Conservation (phyloP, 2,888 invertebrate genomes). For the Matsumyia berberina region DNA sequence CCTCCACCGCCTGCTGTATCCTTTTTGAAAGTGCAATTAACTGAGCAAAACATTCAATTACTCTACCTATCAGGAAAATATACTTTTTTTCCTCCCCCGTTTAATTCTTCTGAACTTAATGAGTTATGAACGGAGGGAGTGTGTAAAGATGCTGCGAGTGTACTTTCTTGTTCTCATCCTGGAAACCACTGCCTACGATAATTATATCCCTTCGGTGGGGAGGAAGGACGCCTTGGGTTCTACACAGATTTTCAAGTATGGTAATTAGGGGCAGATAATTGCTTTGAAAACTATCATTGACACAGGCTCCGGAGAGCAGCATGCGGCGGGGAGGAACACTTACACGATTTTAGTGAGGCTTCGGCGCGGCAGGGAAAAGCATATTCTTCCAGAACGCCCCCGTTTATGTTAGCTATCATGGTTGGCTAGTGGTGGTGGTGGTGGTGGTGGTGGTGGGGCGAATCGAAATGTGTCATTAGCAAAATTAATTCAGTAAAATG, state of each 20-base stretch:
- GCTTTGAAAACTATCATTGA: conserved; percentile 75
- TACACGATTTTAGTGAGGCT: conserved; percentile 33
- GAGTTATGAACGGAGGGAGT: conserved; percentile 49
- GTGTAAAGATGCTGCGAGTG: conserved; percentile 7
- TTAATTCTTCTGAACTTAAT: conserved; percentile 52
- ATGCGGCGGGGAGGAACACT: neutral
- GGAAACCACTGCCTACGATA: conserved; percentile 59
- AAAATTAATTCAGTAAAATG: conserved; percentile 70
- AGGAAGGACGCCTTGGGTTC: neutral
- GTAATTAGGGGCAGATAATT: conserved; percentile 75
- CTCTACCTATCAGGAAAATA: conserved; percentile 67
- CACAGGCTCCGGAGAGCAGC: conserved; percentile 32
- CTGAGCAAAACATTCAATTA: conserved; percentile 72
- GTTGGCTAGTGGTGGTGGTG: neutral
- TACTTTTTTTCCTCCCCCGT: conserved; percentile 23
- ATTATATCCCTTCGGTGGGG: conserved; percentile 27
- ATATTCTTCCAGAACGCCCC: conserved; percentile 20
- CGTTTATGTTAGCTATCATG: conserved; percentile 17
- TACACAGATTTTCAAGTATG: conserved; percentile 73
- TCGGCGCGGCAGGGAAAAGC: neutral
- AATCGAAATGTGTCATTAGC: conserved; percentile 67
- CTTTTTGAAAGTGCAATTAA: conserved; percentile 69
- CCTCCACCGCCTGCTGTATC: too few relatives aligned
- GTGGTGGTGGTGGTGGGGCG: neutral
- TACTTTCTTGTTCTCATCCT: conserved; percentile 6